phyloP scores from a whole-genome alignment of 2,113 vertebrate genomes.

The cat (Felis catus) region DNA sequence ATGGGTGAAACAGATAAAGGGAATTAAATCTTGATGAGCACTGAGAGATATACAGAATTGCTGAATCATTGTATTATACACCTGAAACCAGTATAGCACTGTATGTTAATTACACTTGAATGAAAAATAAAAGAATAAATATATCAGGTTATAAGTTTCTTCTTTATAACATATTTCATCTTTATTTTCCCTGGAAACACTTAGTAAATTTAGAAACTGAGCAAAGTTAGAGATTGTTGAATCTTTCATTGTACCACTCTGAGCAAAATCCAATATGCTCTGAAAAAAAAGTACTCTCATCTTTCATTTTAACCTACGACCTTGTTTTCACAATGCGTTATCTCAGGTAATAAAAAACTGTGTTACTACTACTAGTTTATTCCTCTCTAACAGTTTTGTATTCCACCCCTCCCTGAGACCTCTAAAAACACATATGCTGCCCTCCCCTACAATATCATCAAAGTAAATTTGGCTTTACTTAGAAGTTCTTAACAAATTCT shows the following conservation, averaged over 20 bases:
- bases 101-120: neutral
- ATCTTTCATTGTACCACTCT: neutral
- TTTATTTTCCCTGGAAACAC: neutral
- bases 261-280: neutral
- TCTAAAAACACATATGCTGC: neutral
- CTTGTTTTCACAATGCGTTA: constrained; percentile 23
- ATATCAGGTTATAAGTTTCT: neutral
- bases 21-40: neutral
- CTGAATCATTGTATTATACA: neutral
- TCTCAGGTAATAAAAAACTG: neutral
- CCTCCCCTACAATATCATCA: neutral
- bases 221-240: neutral
- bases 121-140: neutral
- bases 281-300: neutral
- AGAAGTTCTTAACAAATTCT: constrained; percentile 29
- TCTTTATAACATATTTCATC: neutral
- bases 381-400: neutral
- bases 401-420: neutral
- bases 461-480: neutral
- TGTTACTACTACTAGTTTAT: neutral
- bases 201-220: constrained; percentile 1
- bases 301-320: neutral
- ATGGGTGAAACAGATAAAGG: neutral
- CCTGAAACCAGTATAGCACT: neutral
- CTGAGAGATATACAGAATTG: neutral